These are phyloP conservation scores for Octomys mimax DNA, from an alignment of 2,797 vertebrate genomes.

Conservation along the genomic window DNA sequence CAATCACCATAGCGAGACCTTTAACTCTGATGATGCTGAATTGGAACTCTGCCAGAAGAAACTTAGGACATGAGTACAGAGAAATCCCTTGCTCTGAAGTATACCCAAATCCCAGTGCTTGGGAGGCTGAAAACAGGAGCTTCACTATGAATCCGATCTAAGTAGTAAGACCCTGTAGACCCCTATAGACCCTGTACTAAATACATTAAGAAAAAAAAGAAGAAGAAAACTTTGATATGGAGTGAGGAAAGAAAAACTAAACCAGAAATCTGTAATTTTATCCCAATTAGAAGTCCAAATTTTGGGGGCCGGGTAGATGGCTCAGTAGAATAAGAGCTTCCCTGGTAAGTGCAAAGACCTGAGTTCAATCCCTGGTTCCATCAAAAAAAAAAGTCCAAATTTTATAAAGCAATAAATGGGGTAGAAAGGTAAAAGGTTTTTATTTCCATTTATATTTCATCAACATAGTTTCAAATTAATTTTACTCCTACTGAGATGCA, in stretches of 20 bases:
- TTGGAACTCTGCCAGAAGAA: slow-evolving; percentile 2
- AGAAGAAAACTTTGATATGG: neutral
- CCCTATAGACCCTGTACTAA: too few species aligned
- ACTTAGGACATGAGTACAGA: slow-evolving; percentile 39
- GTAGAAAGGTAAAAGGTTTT: neutral
- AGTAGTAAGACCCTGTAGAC: too few species aligned
- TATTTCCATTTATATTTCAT: neutral
- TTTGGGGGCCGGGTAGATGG: too few species aligned
- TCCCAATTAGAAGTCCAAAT: neutral
- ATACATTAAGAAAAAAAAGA: neutral
- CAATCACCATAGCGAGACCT: neutral
- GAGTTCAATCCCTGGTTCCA: too few species aligned
- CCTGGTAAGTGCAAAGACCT: too few species aligned
- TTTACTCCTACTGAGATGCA: slow-evolving; percentile 21
- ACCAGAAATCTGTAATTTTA: neutral
- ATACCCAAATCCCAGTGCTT: neutral
- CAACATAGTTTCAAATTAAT: slow-evolving; percentile 25
- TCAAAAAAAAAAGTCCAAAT: neutral
- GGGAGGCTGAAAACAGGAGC: too few species aligned
- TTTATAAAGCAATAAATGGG: slow-evolving; percentile 3
- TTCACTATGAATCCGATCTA: too few species aligned
- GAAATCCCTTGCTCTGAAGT: neutral
- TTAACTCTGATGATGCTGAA: slow-evolving; percentile 41
- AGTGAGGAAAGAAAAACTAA: slow-evolving; percentile 17
- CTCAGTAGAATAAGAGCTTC: too few species aligned